Conservation (phyloP, 2,797 vertebrate genomes). For the Peromyscus attwateri region DNA sequence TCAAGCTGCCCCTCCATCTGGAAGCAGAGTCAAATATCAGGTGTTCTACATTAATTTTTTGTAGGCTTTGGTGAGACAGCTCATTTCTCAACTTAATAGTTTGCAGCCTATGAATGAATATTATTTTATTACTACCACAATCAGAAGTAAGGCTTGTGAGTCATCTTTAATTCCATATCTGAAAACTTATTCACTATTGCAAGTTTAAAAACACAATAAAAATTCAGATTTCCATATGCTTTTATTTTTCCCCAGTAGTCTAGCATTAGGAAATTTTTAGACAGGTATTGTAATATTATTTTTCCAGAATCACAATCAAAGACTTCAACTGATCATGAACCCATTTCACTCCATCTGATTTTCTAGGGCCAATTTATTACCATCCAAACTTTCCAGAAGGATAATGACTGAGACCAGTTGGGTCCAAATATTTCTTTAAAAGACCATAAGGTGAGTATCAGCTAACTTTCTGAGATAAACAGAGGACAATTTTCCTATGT, state of each 20-base stretch:
- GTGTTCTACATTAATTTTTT: conserved; percentile 76
- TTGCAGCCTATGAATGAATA: conserved; percentile 49
- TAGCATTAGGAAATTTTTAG: conserved; percentile 6
- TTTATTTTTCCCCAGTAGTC: neutral
- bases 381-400: neutral
- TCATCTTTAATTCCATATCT: conserved; percentile 60
- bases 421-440: conserved; percentile 35
- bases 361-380: neutral
- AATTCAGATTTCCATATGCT: conserved; percentile 45
- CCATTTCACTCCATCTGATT: neutral
- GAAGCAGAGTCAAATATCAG: conserved; percentile 78
- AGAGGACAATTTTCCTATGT: neutral
- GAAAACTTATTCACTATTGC: conserved; percentile 38
- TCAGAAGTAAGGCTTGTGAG: conserved; percentile 52
- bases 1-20: conserved; percentile 83
- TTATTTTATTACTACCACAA: conserved; percentile 35
- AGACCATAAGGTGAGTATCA: neutral
- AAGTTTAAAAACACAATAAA: conserved; percentile 66
- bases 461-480: conserved; percentile 5
- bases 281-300: conserved; percentile 16
- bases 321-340: neutral
- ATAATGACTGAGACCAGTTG: conserved; percentile 5
- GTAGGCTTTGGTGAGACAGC: conserved; percentile 63
- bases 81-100: conserved; percentile 63
- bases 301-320: neutral